Percentiles rank a stretch among this genome's conserved stretches.
Evolutionary conservation across 2,113 vertebrate genomes (phyloP).

Genomic region (Noctilio leporinus): DNA sequence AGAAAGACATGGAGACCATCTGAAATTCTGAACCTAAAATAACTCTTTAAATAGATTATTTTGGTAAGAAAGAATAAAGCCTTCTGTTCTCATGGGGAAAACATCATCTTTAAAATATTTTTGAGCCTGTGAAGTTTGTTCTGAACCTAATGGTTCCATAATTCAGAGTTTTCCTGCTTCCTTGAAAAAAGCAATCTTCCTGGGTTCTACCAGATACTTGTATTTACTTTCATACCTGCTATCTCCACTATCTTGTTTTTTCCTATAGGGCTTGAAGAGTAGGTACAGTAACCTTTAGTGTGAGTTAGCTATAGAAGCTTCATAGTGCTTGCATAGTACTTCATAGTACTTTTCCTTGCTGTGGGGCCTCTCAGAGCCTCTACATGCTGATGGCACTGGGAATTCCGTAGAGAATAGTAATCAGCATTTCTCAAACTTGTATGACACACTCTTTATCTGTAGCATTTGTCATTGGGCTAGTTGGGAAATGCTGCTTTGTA

Average conservation of each 20-base stretch:
- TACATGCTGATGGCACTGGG: neutral
- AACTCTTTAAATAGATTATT: slow-evolving; percentile 43
- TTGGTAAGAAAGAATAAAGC: slow-evolving; percentile 44
- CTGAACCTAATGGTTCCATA: neutral
- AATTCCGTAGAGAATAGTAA: neutral
- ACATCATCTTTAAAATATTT: neutral
- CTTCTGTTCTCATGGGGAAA: neutral
- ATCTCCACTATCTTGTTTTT: neutral
- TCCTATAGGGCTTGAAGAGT: neutral
- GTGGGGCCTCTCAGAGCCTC: neutral
- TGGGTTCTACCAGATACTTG: neutral
- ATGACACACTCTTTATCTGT: neutral
- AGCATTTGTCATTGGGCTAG: neutral
- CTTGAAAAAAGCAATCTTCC: neutral
- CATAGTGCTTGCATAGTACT: neutral
- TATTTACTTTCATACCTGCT: neutral
- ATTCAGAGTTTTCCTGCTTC: neutral
- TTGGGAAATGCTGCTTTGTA: neutral
- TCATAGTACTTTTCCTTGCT: neutral
- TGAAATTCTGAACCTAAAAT: slow-evolving; percentile 57
- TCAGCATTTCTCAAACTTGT: neutral
- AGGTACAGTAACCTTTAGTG: neutral
- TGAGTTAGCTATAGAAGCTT: neutral
- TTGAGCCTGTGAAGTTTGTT: neutral
- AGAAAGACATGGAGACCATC: slow-evolving; percentile 14